phyloP scores from a whole-genome alignment of 2,888 invertebrate genomes.

The Cerastoderma edule region DNA sequence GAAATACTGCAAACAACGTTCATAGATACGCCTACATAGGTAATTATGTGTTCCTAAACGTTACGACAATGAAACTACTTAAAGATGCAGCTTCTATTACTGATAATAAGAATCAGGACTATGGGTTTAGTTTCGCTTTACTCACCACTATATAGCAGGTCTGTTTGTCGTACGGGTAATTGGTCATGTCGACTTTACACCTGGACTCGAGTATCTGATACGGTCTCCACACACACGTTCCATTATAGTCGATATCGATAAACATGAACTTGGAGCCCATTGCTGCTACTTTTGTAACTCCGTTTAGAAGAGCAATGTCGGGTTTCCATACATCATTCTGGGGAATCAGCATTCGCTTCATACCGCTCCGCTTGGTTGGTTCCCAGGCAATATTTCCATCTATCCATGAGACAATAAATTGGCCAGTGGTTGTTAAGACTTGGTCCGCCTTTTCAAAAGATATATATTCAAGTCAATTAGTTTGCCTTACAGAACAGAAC shows the following conservation, averaged over 20 bases:
- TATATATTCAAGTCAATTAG: no score
- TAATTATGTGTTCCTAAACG: no score
- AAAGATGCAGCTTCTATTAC: no score
- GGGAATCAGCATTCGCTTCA: slow-evolving; percentile 38
- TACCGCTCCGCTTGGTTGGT: slow-evolving; percentile 36
- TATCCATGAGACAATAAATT: slow-evolving; percentile 45
- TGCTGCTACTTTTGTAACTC: slow-evolving; percentile 26
- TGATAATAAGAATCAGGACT: no score
- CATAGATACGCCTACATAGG: no score
- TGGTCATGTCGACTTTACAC: slow-evolving; percentile 49
- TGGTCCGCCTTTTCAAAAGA: slow-evolving; percentile 55
- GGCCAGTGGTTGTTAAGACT: slow-evolving; percentile 38
- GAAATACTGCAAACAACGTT: no score
- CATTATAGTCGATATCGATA: slow-evolving; percentile 41
- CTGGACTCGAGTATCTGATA: slow-evolving; percentile 42
- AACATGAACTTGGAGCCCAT: slow-evolving; percentile 48
- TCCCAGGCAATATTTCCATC: slow-evolving; percentile 46
- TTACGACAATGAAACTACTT: no score
- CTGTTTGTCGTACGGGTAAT: slow-evolving; percentile 54
- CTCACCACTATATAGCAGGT: slow-evolving; percentile 48
- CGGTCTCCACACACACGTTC: slow-evolving; percentile 47
- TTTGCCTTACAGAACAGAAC: no score
- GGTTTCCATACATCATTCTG: slow-evolving; percentile 58
- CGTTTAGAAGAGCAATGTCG: slow-evolving; percentile 50
- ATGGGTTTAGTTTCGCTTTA: no score